These are phyloP conservation scores for Amphipyra berbera DNA, from an alignment of 2,888 invertebrate genomes.

Conservation along the genomic window DNA sequence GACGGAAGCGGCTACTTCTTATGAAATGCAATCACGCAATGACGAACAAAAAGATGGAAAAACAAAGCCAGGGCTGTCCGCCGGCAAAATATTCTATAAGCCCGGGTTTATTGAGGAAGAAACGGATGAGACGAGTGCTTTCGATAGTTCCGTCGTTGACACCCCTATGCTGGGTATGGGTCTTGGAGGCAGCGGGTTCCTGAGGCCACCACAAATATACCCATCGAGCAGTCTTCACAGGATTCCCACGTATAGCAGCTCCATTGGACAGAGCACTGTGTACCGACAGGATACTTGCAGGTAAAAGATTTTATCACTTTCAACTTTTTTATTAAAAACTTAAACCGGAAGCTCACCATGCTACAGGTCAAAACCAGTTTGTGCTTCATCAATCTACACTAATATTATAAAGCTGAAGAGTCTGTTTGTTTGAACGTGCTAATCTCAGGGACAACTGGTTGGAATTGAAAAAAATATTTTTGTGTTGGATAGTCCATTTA, in stretches of 20 bases:
- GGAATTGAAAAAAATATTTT: no score
- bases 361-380: neutral
- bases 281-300: constrained; percentile 90
- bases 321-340: neutral
- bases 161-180: constrained; percentile 80
- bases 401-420: no score
- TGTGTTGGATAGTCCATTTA: no score
- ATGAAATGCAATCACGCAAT: constrained; percentile 79
- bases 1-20: constrained; percentile 73
- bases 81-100: constrained; percentile 86
- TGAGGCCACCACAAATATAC: constrained; percentile 78
- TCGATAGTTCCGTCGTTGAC: constrained; percentile 83
- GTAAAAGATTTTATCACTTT: constrained; percentile 62
- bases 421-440: no score
- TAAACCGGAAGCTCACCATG: neutral
- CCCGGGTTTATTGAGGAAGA: constrained; percentile 84
- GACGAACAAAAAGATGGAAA: constrained; percentile 71
- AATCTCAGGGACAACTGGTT: no score
- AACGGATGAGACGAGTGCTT: constrained; percentile 86
- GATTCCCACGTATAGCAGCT: constrained; percentile 90
- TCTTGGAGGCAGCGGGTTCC: constrained; percentile 71
- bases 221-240: constrained; percentile 87
- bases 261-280: constrained; percentile 89
- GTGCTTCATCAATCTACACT: no score
- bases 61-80: constrained; percentile 72